Evolutionary conservation across 2,797 vertebrate species (phyloP), one percentile per base, ranked within the genome.

Genomic region (Gymnoscopelus braueri): DNA sequence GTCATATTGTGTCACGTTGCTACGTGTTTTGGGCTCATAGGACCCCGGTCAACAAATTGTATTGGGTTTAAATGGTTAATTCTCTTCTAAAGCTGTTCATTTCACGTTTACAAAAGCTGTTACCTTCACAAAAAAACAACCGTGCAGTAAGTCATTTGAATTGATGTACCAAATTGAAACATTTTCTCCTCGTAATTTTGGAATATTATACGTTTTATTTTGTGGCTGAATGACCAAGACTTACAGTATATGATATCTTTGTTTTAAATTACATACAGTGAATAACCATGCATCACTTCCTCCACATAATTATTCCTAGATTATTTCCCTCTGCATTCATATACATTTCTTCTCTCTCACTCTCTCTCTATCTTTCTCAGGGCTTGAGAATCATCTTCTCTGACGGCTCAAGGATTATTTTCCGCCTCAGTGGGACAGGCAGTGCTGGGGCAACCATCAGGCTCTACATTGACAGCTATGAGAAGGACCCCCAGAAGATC

Each of bases 401-500:
- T 0, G 97, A 99, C 0, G 98, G 97, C 50, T 99, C 98, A 7
- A 96, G 98, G 55, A 91, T 99, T 71, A 97, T 99, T 83, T 99
- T 99, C 93, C 95, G 98, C 65, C 95, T 99, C 69, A 99, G 98
- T 0, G 98, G 98, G 60, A 99, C 98, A 0, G 98, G 98, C 87
- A 99, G 98, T 0, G 96, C 98, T 0, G 98, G 98, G 29, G 98
- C 98, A 50, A 99, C 97, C 3, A 78, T 99, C 81, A 93, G 98
- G 52, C 94, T 99, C 47, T 99, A 99, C 91, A 96, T 99, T 5
- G 98, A 99, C 93, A 99, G 97, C 94, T 99, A 98, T 0, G 97
- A 98, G 93, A 98, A 98, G 57, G 97, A 98, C 24, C 65, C 88
- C 0, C 80, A 94, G 86, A 99, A 97, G 86, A 98, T 98, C 65